Base-by-base conservation (phyloP, 2,797 vertebrate genomes). In the Hybognathus amarus region DNA sequence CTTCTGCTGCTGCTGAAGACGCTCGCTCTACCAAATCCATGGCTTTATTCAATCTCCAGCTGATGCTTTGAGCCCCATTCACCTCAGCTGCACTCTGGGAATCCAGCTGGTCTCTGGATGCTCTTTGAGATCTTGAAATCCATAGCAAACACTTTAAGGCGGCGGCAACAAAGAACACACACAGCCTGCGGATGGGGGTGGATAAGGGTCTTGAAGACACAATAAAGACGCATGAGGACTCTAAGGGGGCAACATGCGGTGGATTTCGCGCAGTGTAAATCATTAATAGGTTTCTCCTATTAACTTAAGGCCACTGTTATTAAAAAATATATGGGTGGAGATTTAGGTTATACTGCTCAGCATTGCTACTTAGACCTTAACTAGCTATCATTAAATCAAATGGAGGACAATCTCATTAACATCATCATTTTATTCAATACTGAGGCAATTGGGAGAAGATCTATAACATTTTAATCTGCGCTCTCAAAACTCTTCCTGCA, bases 111-210 rank as follows among this genome's bases (percentile, higher is more conserved):
- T 59, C 79, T 82, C 71, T 79, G 68, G 45, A 45, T 75, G 45
- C 84, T 81, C 59, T 80, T 88, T 64, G 73, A 77, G 81, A 80
- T 38, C 69, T 83, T 47, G 63, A 77, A 83, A 81, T 52, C 59
- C 69, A 12, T 85, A 82, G 85, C 76, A 83, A 67, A 71, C 71
- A 79, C 36, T 22, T 40, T 47, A 71, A 77, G 61, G 64, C 54
- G 9, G 54, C 17, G 69, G 84, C 66, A 86, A 83, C 88, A 47
- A 80, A 59, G 69, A 66, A 24, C 77, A 76, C 20, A 75, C 12
- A 75, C 50, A 36, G 27, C 4, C 52, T 38, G 7, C 1, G 33
- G 52, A 75, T 75, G 73, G 73, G 73, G 73, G 52, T 40, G 73
- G 73, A 24, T 59, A 59, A 75, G 33, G 4, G 20, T 67, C n/a